Percentiles rank a stretch among this genome's conserved stretches.
phyloP scores from a whole-genome alignment of 2,888 invertebrate genomes.

The Trissonchulus latispiculum region DNA sequence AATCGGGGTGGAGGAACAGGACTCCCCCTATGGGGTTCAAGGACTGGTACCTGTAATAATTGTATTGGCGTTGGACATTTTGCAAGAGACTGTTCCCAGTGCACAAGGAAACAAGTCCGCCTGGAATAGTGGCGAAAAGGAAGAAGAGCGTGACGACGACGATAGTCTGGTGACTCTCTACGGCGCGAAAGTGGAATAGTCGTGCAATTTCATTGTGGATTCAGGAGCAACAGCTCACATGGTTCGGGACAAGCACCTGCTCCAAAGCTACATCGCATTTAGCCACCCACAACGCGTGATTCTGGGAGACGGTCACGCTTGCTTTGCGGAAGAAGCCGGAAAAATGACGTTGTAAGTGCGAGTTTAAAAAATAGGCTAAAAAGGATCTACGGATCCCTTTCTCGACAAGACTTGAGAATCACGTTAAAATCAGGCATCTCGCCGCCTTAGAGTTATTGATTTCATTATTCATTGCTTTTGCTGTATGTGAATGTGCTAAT shows the following conservation, averaged over 20 bases:
- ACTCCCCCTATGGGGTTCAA: neutral
- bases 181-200: neutral
- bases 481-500: too few relatives aligned
- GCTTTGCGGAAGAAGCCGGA: neutral
- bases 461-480: too few relatives aligned
- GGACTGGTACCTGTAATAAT: neutral
- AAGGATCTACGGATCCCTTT: too few relatives aligned
- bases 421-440: too few relatives aligned
- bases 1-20: neutral
- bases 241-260: neutral
- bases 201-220: neutral
- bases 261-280: neutral
- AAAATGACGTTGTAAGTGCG: too few relatives aligned
- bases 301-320: neutral
- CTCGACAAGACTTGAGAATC: too few relatives aligned
- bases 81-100: neutral
- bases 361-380: too few relatives aligned
- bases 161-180: neutral
- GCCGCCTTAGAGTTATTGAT: too few relatives aligned
- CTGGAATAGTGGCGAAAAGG: neutral
- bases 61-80: neutral
- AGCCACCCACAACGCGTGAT: neutral
- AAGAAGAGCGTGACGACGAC: neutral
- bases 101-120: neutral
- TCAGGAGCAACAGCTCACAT: neutral